Evolutionary conservation across 2,888 invertebrate species (phyloP), one percentile per base, ranked within the genome.

Genomic region (Drosophila eohydei): DNA sequence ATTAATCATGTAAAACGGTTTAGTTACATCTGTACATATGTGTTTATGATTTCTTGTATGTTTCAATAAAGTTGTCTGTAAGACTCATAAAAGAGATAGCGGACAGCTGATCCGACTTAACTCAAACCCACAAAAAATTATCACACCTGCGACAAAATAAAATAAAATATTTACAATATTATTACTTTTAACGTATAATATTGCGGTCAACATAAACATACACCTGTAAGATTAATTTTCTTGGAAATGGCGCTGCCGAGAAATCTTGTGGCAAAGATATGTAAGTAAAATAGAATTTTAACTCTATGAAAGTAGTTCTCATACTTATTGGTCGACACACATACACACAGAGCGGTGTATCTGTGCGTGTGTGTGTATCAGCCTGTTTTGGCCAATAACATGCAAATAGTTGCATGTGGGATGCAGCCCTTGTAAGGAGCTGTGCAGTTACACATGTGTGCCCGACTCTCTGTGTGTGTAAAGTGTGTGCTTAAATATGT

Each of bases 241-340:
- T 56, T 70, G 73, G 82, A 84, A 78, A 93, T 93, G 93, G 93
- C 93, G 86, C 84, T 92, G 90, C 88, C 92, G 78, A 92, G 93
- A 81, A 93, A 92, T 79, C 88, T 93, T 83, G 90, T 91, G 72
- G 83, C 91, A 80, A 93, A 92, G 91, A 93, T 93, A 88, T 93
- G 93, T 93, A 90, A 93, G 93, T 92, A 76, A 86, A 78, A 51
- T 68, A 72, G 50, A 80, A 73, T 65, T 57, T 46, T 28, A 21
- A 55, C 44, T 56, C 48, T 52, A 65, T 65, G 62, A 74, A 78
- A 72, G 64, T 75, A 52, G 61, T 56, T 71, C 75, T 58, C 62
- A 60, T 41, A 71, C 71, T 34, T 44, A 64, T 57, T 52, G 26
- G 48, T 14, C 38, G 48, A 48, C 57, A 41, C 28, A 38, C 32